Base-by-base conservation (phyloP, 2,113 vertebrate species). In the Scophthalmus maximus region DNA sequence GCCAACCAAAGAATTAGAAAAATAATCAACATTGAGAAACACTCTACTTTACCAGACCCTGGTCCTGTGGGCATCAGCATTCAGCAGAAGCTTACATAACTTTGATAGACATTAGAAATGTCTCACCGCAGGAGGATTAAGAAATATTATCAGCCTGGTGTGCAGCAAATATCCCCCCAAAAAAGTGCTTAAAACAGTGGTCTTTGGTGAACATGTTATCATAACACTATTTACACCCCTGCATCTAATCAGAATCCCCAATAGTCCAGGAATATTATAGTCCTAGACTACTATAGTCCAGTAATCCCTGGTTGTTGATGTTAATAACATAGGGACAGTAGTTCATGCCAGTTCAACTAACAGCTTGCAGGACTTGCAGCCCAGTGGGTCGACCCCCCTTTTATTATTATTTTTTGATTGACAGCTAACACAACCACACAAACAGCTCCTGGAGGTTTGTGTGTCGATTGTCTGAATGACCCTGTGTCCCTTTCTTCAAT, bases 361-460 rank as follows among this genome's bases (percentile, higher is more conserved):
- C 88, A 23, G 91, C 86, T 89, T 91, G 90, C 79, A 78, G 81
- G 83, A 88, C 72, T 84, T 88, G 86, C 87, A 80, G 88, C 76
- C 87, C 72, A 73, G 90, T 92, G 69, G 69, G 73, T 92, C 83
- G 53, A 58, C 80, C 85, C 62, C 38, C 38, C 14, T 40, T 40
- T 12, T 40, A 10, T 44, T 18, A 26, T n/a, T 26, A n/a, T 85
- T 60, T 82, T 84, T 79, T 87, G 79, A 84, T 72, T 88, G 76
- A 91, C 87, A 78, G 90, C 88, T 91, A 86, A 93, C 84, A 55
- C 51, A 56, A 61, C 87, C 87, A 93, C 90, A 91, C 92, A 93
- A 92, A 92, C 81, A 70, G 67, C 82, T 80, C 58, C 70, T 60
- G 50, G 36, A 56, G 79, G 82, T 92, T 90, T 93, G 91, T 91